phyloP scores from a whole-genome alignment of 2,888 invertebrate species.

The Brachyptera putata region DNA sequence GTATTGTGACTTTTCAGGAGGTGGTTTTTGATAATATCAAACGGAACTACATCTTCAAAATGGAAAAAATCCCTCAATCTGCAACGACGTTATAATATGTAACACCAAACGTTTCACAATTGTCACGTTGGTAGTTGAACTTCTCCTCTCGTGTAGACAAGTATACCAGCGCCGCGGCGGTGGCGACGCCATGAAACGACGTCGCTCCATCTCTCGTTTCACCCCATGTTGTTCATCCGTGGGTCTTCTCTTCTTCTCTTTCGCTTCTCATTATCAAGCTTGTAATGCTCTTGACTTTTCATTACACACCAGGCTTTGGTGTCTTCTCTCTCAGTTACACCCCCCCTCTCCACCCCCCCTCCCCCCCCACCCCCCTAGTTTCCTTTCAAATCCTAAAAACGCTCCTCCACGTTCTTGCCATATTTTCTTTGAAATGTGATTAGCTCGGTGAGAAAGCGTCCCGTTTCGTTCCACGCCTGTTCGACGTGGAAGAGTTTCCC shows the following conservation, averaged over 20 bases:
- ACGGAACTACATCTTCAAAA: no score
- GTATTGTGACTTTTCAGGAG: no score
- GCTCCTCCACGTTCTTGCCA: slow-evolving; percentile 26
- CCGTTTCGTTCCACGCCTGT: neutral
- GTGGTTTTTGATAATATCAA: no score
- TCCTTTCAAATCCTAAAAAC: slow-evolving; percentile 23
- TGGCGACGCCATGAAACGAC: no score
- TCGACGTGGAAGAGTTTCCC: no score
- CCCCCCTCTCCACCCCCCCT: slow-evolving; percentile 2
- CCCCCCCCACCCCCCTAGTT: neutral
- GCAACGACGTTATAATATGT: no score
- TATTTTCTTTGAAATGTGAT: slow-evolving; percentile 32
- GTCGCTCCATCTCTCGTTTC: slow-evolving; percentile 13
- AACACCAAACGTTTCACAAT: no score
- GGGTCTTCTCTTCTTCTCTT: slow-evolving; percentile 19
- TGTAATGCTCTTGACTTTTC: slow-evolving; percentile 22
- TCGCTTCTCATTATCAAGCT: slow-evolving; percentile 20
- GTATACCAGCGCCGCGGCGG: no score
- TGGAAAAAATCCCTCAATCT: no score
- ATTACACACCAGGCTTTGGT: slow-evolving; percentile 20
- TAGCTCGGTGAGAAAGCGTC: neutral
- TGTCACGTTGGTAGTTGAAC: no score
- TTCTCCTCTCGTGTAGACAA: no score
- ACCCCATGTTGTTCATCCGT: slow-evolving; percentile 18
- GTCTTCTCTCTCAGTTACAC: slow-evolving; percentile 16